Conservation (phyloP, 2,797 vertebrate species). For the Microctenopoma lineatum region DNA sequence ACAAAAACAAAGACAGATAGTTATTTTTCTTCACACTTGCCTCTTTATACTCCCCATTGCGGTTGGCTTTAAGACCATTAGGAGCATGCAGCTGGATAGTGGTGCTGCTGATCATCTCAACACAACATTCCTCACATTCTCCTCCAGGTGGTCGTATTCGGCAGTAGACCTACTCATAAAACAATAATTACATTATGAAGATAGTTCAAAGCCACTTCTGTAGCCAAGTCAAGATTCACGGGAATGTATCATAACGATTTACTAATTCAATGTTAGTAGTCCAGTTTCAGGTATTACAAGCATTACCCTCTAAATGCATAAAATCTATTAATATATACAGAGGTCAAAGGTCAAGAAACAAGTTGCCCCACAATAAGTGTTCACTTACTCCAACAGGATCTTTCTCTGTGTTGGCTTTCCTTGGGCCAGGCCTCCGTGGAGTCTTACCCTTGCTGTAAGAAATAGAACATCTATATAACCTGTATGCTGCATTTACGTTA, state of each 20-base stretch:
- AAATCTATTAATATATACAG: background rate
- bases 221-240: background rate
- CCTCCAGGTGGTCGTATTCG: slow-evolving; percentile 89
- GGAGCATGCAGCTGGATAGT: slow-evolving; percentile 94
- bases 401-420: slow-evolving; percentile 87
- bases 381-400: slow-evolving; percentile 94
- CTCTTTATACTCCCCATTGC: slow-evolving; percentile 96
- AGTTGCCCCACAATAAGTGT: background rate
- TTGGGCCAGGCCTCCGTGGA: slow-evolving; percentile 85
- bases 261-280: no score
- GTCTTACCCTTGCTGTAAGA: slow-evolving; percentile 85
- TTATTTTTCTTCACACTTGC: slow-evolving; percentile 67
- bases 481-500: background rate
- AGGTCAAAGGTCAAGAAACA: background rate
- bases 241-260: no score
- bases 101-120: slow-evolving; percentile 91
- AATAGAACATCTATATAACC: slow-evolving; percentile 6
- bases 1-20: background rate
- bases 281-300: no score
- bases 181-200: slow-evolving; percentile 1
- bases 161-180: slow-evolving; percentile 89
- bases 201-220: background rate
- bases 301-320: background rate
- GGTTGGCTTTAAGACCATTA: slow-evolving; percentile 90
- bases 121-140: slow-evolving; percentile 88